Conservation (phyloP, 2,888 invertebrate genomes). For the Ganaspis brasiliensis region DNA sequence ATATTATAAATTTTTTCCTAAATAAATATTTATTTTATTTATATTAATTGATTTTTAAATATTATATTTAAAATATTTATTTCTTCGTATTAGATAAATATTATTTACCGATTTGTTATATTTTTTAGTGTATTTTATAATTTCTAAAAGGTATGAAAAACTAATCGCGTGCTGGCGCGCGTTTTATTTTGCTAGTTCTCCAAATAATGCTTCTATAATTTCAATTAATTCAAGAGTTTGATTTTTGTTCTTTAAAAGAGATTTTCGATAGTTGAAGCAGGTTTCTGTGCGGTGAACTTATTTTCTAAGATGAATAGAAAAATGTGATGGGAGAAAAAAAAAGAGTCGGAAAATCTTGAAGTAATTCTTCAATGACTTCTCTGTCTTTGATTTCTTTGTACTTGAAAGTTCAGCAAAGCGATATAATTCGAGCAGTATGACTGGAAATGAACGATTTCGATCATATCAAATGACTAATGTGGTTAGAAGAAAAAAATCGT, state of each 20-base stretch:
- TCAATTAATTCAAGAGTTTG: no score
- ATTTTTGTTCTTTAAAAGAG: background rate
- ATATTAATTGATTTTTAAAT: no score
- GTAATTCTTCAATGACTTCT: slow-evolving; percentile 75
- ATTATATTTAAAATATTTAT: no score
- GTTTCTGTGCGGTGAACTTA: background rate
- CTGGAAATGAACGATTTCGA: slow-evolving; percentile 70
- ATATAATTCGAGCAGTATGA: slow-evolving; percentile 77
- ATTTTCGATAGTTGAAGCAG: background rate
- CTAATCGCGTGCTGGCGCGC: no score
- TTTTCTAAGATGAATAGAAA: slow-evolving; percentile 29
- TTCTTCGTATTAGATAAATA: no score
- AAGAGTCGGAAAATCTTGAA: slow-evolving; percentile 57
- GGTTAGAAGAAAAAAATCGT: slow-evolving; percentile 53
- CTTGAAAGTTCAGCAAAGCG: slow-evolving; percentile 76
- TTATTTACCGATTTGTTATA: no score
- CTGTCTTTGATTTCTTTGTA: slow-evolving; percentile 76
- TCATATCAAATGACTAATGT: slow-evolving; percentile 70
- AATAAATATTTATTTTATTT: no score
- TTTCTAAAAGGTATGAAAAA: no score
- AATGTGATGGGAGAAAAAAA: slow-evolving; percentile 40
- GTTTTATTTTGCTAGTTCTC: no score
- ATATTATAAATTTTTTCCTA: no score
- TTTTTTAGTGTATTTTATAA: no score
- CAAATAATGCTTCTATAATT: no score